Percentiles rank a stretch among this genome's conserved stretches.
Evolutionary conservation across 2,797 vertebrate genomes (phyloP).

Genomic region (Arnoldichthys spilopterus): DNA sequence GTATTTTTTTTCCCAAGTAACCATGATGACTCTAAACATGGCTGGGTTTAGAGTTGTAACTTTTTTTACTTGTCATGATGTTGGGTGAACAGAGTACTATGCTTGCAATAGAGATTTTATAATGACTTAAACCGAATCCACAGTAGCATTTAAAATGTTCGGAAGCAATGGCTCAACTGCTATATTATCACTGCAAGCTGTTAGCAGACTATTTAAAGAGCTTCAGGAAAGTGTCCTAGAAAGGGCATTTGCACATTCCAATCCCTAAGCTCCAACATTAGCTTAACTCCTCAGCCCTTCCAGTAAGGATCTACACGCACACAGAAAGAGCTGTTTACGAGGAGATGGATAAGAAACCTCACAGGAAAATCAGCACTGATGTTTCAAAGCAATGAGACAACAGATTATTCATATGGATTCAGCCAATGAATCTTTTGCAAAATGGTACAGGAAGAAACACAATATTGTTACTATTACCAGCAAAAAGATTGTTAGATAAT

Average conservation of each 20-base stretch:
- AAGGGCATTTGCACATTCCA: slow-evolving; percentile 67
- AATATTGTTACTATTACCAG: no score
- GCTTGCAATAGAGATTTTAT: not conserved
- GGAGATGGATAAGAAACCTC: slow-evolving; percentile 6
- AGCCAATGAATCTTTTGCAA: no score
- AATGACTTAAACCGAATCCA: not conserved
- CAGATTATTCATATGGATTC: no score
- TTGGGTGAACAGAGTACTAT: not conserved
- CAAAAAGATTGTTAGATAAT: no score
- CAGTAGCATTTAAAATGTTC: not conserved
- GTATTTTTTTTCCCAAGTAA: no score
- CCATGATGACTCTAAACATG: no score
- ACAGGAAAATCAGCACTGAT: not conserved
- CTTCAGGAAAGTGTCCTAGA: slow-evolving; percentile 63
- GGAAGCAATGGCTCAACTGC: slow-evolving; percentile 45
- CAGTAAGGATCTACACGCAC: slow-evolving; percentile 2
- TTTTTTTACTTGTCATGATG: not conserved
- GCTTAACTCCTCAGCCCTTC: slow-evolving; percentile 25
- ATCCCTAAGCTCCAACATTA: slow-evolving; percentile 53
- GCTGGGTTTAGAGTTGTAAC: not conserved
- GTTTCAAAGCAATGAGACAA: not conserved
- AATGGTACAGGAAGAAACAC: no score
- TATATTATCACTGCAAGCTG: slow-evolving; percentile 49
- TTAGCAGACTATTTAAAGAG: slow-evolving; percentile 69
- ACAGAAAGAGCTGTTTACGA: not conserved